These are phyloP conservation scores for Hylaea fasciaria DNA, from an alignment of 2,888 invertebrate genomes.

Conservation along the genomic window DNA sequence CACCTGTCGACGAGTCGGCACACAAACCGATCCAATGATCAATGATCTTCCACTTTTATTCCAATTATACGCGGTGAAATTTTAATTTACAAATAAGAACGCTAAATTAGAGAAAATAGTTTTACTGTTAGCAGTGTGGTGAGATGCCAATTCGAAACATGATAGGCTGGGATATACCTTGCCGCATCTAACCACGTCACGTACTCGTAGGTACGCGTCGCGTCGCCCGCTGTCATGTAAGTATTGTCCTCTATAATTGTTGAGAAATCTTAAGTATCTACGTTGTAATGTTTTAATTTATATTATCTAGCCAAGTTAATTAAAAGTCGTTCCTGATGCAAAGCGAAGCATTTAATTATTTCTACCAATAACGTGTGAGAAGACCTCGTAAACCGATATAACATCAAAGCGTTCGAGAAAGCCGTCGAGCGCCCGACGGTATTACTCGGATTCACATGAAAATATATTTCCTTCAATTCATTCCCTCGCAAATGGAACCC, in stretches of 20 bases:
- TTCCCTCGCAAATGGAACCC: constrained; percentile 50
- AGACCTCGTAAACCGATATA: constrained; percentile 59
- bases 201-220: too few relatives aligned
- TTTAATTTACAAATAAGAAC: constrained; percentile 44
- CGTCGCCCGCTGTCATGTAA: too few relatives aligned
- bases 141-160: constrained; percentile 13
- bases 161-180: background rate
- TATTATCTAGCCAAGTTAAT: background rate
- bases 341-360: constrained; percentile 39
- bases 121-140: constrained; percentile 10
- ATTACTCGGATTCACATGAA: constrained; percentile 50
- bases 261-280: too few relatives aligned
- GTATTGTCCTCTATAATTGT: too few relatives aligned
- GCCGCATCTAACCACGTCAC: background rate
- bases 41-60: constrained; percentile 49
- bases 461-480: constrained; percentile 57
- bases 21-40: constrained; percentile 47
- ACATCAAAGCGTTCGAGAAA: constrained; percentile 60
- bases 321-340: constrained; percentile 12
- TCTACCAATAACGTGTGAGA: constrained; percentile 52
- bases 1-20: constrained; percentile 47
- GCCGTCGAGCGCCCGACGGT: constrained; percentile 39
- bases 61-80: constrained; percentile 54
- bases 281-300: too few relatives aligned
- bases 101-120: constrained; percentile 34